Base-by-base conservation (phyloP, 2,113 vertebrate genomes). In the Grantiella picta region DNA sequence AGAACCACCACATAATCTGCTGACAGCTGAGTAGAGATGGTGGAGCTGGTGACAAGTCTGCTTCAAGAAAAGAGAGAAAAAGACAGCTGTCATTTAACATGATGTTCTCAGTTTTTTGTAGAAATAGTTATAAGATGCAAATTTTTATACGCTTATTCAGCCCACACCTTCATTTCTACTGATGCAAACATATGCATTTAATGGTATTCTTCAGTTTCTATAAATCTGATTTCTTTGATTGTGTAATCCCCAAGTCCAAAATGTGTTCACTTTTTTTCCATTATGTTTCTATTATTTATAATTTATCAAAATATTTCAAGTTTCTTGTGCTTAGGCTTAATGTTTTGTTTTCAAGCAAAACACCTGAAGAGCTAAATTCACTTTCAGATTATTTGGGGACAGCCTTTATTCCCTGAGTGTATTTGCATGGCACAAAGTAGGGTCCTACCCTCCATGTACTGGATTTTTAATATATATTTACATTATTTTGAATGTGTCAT, bases 41-140 rank as follows among this genome's bases (percentile, higher is more conserved):
- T 42, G 28, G 88, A 88, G 28, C 40, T 81, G 22, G 38, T 89
- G 82, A 89, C 66, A 94, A 90, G 40, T 57, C 69, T 89, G 68
- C 27, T 60, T 38, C 40, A 79, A 49, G 17, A 44, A 36, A 77
- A 44, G 36, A 68, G 44, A 45, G 27, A 49, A 72, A 60, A 44
- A 83, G 86, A 78, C 82, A 92, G 72, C 77, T 96, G 94, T 86
- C 91, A 89, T 27, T 94, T 86, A 54, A 52, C 11, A 17, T 14
- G 35, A 65, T 33, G 9, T 59, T 87, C 38, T 83, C 59, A 25
- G 72, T 53, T 80, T 89, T 92, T 86, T 86, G 80, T 56, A 50
- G 83, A 82, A 89, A 84, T 35, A 82, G 90, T 92, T 94, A 93
- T 24, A 61, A 63, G 27, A 87, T 89, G 70, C 63, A 93, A 93